phyloP scores from a whole-genome alignment of 2,797 vertebrate species.

The Peromyscus aztecus region DNA sequence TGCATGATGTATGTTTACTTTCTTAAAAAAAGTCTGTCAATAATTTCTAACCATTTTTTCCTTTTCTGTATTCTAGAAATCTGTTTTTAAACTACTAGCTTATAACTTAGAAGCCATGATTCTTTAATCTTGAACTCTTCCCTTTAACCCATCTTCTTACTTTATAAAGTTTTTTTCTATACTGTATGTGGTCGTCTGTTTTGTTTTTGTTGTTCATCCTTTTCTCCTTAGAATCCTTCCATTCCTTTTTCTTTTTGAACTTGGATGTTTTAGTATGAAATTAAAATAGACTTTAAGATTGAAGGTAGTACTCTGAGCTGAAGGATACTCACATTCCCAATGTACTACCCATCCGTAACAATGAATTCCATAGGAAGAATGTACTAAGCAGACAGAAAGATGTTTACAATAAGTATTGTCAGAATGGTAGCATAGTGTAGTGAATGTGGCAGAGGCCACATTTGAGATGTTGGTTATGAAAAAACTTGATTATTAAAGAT shows the following conservation, averaged over 20 bases:
- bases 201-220: background rate
- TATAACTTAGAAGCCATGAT: background rate
- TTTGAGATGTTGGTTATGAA: background rate
- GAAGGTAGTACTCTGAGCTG: background rate
- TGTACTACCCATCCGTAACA: background rate
- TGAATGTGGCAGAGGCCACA: background rate
- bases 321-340: background rate
- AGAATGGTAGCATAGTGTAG: background rate
- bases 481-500: background rate
- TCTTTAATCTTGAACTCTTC: background rate
- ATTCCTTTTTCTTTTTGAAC: background rate
- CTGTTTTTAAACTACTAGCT: background rate
- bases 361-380: background rate
- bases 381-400: background rate
- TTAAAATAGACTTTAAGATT: background rate
- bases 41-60: background rate
- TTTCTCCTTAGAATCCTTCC: background rate
- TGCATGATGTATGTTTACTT: background rate
- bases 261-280: background rate
- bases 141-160: background rate
- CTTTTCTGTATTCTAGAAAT: background rate
- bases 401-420: background rate
- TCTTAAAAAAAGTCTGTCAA: background rate
- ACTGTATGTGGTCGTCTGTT: background rate
- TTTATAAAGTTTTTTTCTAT: background rate